These are phyloP conservation scores for Liopterus haemorrhoidalis DNA, from an alignment of 2,888 invertebrate genomes.

Conservation along the genomic window DNA sequence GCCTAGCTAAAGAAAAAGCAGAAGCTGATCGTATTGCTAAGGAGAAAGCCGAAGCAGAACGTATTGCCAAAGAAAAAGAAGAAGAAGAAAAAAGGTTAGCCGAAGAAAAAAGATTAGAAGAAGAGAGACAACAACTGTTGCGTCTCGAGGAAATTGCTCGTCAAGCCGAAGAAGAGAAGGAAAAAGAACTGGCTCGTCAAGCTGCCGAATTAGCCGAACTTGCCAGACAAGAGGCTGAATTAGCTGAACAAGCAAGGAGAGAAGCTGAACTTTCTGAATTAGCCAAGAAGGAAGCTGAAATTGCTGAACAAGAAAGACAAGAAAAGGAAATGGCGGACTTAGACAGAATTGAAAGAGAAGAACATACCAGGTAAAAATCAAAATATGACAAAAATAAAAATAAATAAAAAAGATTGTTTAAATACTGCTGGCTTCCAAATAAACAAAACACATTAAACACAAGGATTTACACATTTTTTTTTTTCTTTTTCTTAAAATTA, in stretches of 20 bases:
- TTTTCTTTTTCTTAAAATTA: too few species aligned
- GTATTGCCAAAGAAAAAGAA: slow-evolving; percentile 48
- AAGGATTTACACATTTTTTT: too few species aligned
- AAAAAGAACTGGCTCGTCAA: slow-evolving; percentile 63
- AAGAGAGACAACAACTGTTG: slow-evolving; percentile 47
- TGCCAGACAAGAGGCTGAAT: slow-evolving; percentile 57
- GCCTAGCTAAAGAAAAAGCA: slow-evolving; percentile 42
- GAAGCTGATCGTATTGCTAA: slow-evolving; percentile 37
- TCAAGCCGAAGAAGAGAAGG: slow-evolving; percentile 58
- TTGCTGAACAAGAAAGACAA: slow-evolving; percentile 50
- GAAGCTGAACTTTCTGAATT: slow-evolving; percentile 53
- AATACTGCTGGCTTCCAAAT: too few species aligned
- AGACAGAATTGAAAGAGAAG: slow-evolving; percentile 43
- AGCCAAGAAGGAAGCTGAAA: slow-evolving; percentile 55
- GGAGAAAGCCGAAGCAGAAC: slow-evolving; percentile 48
- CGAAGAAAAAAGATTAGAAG: slow-evolving; percentile 43
- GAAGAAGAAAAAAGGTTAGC: slow-evolving; percentile 49
- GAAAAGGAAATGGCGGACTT: slow-evolving; percentile 50
- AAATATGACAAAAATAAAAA: slow-evolving; percentile 26
- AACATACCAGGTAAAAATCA: slow-evolving; percentile 53
- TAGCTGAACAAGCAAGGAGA: slow-evolving; percentile 53
- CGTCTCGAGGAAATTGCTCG: slow-evolving; percentile 55
- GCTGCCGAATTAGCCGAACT: slow-evolving; percentile 46
- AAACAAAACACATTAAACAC: too few species aligned
- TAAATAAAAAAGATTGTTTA: too few species aligned